These are phyloP conservation scores for Macaria notata DNA, from an alignment of 2,888 invertebrate species.

Conservation along the genomic window DNA sequence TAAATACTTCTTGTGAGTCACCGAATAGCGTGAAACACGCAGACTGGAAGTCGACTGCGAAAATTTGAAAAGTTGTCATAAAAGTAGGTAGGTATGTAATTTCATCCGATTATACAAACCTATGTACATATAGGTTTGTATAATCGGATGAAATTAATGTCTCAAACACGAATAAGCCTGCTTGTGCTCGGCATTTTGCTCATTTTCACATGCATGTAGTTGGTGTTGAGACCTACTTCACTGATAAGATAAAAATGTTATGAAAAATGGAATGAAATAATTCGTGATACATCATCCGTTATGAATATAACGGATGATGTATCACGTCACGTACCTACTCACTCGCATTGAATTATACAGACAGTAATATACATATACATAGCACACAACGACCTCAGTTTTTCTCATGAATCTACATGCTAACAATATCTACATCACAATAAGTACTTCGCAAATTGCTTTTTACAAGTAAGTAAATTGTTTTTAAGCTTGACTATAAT, in stretches of 20 bases:
- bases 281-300: slow-evolving; percentile 7
- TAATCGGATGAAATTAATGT: too few relatives aligned
- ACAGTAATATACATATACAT: background rate
- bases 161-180: background rate
- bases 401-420: too few relatives aligned
- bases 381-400: background rate
- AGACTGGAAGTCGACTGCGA: slow-evolving; percentile 3
- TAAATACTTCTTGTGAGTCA: slow-evolving; percentile 14
- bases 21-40: slow-evolving; percentile 11
- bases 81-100: background rate
- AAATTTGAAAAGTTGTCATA: slow-evolving; percentile 1
- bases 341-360: background rate
- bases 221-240: background rate
- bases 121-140: too few relatives aligned
- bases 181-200: background rate
- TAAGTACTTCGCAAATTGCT: too few relatives aligned
- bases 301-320: slow-evolving; percentile 3
- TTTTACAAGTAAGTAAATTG: too few relatives aligned
- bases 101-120: slow-evolving; percentile 1
- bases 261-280: slow-evolving; percentile 13
- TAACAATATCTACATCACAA: too few relatives aligned
- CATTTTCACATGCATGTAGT: slow-evolving; percentile 3
- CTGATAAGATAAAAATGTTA: too few relatives aligned
- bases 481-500: too few relatives aligned
- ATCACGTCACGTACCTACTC: too few relatives aligned